Evolutionary conservation across 2,888 invertebrate genomes (phyloP).

Genomic region (Eudemis profundana): DNA sequence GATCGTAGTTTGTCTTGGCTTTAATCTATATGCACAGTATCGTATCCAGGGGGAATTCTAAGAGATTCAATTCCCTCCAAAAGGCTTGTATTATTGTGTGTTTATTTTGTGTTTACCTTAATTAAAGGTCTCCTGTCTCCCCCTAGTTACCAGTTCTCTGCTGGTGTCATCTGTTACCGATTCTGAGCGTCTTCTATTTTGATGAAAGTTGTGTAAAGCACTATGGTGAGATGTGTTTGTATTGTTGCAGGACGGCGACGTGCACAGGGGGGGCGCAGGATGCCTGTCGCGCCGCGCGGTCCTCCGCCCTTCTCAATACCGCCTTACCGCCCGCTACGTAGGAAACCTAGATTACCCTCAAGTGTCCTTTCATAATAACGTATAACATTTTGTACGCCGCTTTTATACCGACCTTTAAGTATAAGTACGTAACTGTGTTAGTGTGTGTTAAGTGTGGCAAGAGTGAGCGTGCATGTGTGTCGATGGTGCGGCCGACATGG

Average conservation of each 20-base stretch:
- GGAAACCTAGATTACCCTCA: constrained; percentile 77
- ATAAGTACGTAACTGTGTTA: constrained; percentile 63
- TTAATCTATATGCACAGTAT: no score
- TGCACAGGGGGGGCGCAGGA: constrained; percentile 74
- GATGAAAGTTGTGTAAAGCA: not conserved
- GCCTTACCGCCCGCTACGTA: constrained; percentile 77
- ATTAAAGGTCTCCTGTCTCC: no score
- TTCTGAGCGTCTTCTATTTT: not conserved
- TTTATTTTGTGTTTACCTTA: no score
- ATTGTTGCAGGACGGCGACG: constrained; percentile 77
- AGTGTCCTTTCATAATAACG: constrained; percentile 83
- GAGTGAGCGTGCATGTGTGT: constrained; percentile 79
- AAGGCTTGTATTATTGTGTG: no score
- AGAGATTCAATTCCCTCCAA: no score
- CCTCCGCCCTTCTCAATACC: constrained; percentile 80
- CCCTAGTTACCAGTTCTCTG: no score
- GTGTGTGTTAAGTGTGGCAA: constrained; percentile 75
- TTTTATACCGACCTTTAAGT: constrained; percentile 82
- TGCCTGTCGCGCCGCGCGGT: constrained; percentile 84
- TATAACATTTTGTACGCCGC: constrained; percentile 82
- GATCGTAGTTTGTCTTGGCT: no score
- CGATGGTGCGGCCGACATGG: constrained; percentile 85
- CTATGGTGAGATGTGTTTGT: constrained; percentile 11
- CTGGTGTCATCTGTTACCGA: no score
- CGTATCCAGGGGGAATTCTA: no score